These are phyloP conservation scores for Noctua comes DNA, from an alignment of 2,888 invertebrate genomes.

Conservation along the genomic window DNA sequence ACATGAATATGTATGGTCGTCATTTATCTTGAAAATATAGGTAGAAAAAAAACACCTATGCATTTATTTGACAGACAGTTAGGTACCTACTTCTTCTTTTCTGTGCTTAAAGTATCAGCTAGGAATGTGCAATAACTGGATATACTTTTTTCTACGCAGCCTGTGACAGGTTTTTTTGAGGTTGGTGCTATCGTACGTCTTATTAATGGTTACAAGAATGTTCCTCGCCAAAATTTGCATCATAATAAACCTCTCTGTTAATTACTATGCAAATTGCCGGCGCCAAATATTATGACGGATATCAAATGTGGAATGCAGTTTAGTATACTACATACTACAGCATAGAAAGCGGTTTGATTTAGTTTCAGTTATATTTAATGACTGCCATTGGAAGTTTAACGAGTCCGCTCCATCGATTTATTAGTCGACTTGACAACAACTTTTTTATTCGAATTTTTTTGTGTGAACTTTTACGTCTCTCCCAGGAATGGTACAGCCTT, in stretches of 20 bases:
- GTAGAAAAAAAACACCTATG: constrained; percentile 1
- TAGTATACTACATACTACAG: constrained; percentile 31
- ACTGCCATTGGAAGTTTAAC: constrained; percentile 34
- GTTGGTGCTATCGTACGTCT: constrained; percentile 45
- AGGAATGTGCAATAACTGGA: constrained; percentile 65
- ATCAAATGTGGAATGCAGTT: constrained; percentile 65
- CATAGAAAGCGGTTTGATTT: constrained; percentile 51
- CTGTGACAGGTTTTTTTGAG: constrained; percentile 64
- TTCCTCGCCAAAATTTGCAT: constrained; percentile 53
- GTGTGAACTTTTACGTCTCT: constrained; percentile 34
- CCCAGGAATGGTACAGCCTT: constrained; percentile 49
- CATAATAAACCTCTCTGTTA: constrained; percentile 59
- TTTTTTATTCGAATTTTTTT: constrained; percentile 48
- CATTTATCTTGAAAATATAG: constrained; percentile 24
- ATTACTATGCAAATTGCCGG: constrained; percentile 64
- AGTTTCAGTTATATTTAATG: constrained; percentile 55
- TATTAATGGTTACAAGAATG: constrained; percentile 49
- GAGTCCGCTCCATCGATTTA: constrained; percentile 46
- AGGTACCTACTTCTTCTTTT: constrained; percentile 5
- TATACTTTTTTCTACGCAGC: constrained; percentile 42
- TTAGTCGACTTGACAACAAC: constrained; percentile 42
- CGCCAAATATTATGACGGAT: constrained; percentile 66
- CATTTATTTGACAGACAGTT: constrained; percentile 28
- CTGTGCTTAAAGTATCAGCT: constrained; percentile 25
- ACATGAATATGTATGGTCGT: constrained; percentile 18